These are phyloP conservation scores for Hydraecia micacea DNA, from an alignment of 2,888 invertebrate species.

Conservation along the genomic window DNA sequence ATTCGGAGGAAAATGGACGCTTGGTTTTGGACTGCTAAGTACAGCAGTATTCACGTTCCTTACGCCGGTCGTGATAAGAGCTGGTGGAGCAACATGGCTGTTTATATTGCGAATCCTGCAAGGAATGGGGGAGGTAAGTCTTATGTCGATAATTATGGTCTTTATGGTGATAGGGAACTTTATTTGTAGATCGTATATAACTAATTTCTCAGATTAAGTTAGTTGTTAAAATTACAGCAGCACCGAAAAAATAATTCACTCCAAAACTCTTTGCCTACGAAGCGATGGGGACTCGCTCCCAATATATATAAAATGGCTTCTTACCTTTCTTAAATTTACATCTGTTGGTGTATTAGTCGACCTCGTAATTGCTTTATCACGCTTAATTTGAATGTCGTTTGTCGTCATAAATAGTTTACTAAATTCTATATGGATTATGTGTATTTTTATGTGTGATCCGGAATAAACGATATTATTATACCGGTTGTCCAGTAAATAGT, in stretches of 20 bases:
- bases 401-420: too few species aligned
- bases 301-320: neutral
- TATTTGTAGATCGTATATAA: neutral
- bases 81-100: slow-evolving; percentile 88
- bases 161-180: too few species aligned
- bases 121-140: slow-evolving; percentile 93
- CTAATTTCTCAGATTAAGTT: neutral
- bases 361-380: neutral
- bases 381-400: neutral
- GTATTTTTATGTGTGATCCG: too few species aligned
- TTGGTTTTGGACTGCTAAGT: slow-evolving; percentile 95
- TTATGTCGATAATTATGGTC: neutral
- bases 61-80: slow-evolving; percentile 93
- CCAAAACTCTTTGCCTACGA: neutral
- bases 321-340: too few species aligned
- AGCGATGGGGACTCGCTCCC: neutral
- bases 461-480: too few species aligned
- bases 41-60: slow-evolving; percentile 95
- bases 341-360: neutral
- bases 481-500: too few species aligned
- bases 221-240: neutral
- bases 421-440: too few species aligned
- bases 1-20: slow-evolving; percentile 96
- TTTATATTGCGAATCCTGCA: slow-evolving; percentile 92
- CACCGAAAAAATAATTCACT: neutral